Evolutionary conservation across 2,888 invertebrate genomes (phyloP).

Genomic region (Oeneis ivallda): DNA sequence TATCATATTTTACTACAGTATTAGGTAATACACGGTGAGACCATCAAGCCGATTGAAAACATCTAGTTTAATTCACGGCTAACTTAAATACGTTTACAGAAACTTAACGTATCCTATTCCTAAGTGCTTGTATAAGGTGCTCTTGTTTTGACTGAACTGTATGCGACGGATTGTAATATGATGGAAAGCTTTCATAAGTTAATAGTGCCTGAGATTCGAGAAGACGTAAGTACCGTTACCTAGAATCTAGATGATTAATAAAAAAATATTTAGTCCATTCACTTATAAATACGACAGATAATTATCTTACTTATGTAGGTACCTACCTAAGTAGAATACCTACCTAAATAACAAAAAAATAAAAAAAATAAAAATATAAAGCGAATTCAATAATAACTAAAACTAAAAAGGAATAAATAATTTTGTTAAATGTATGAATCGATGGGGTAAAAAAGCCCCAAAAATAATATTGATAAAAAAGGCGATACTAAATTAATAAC

Average conservation of each 20-base stretch:
- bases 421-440: too few relatives aligned
- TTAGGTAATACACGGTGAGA: neutral
- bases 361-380: too few relatives aligned
- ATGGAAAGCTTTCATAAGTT: slow-evolving; percentile 25
- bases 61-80: slow-evolving; percentile 48
- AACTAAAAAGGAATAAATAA: too few relatives aligned
- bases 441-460: too few relatives aligned
- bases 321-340: too few relatives aligned
- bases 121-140: neutral
- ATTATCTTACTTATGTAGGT: too few relatives aligned
- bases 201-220: slow-evolving; percentile 22
- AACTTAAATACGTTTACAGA: slow-evolving; percentile 50
- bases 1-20: neutral
- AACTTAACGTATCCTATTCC: slow-evolving; percentile 20
- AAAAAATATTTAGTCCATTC: neutral
- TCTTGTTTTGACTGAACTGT: slow-evolving; percentile 11
- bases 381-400: too few relatives aligned
- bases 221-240: slow-evolving; percentile 13
- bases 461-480: too few relatives aligned
- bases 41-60: neutral
- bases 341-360: too few relatives aligned
- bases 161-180: neutral
- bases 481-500: too few relatives aligned
- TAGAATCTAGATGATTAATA: neutral
- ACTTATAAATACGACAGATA: too few relatives aligned